Evolutionary conservation across 1,140 invertebrate species (phyloP), one percentile per base, ranked within the genome.

Genomic region (Drepana arcuata): DNA sequence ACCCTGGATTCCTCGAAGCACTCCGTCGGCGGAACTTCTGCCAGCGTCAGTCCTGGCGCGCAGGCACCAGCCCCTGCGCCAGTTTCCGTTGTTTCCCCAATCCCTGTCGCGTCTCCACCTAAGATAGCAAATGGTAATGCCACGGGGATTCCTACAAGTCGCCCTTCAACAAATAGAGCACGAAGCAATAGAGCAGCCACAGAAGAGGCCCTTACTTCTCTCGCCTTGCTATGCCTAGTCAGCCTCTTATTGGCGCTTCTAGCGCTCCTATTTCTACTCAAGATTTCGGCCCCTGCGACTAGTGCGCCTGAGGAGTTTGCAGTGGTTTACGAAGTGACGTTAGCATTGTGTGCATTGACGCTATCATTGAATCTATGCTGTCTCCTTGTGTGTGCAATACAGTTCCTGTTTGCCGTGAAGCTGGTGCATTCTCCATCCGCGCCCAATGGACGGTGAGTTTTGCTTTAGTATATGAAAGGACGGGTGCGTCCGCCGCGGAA

Each of bases 331-430:
- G 94, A 96, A 85, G 94, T 96, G 44, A 95, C 94, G 2, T 84
- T 96, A 47, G 94, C 93, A 3, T 84, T 96, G 41, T 94, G 93
- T 65, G 93, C 94, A 7, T 86, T 96, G 36, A 95, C 94, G 13
- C 82, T 96, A 13, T 94, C 93, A 0, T 80, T 96, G 15, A 94
- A 96, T 77, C 86, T 96, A 10, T 95, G 94, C 83, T 96, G 94
- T 70, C 85, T 96, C 23, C 88, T 97, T 42, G 94, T 97, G 38
- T 97, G 95, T 86, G 92, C 93, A 43, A 95, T 96, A 58, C 95
- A 97, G 85, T 96, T 95, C 85, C 88, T 96, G 52, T 96, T 96
- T 73, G 92, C 94, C 14, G 92, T 96, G 36, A 96, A 96, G 85
- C 87, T 97, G 58, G 89, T 94, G 44, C 91, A 93, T 55, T 91